Conservation (phyloP, 2,797 vertebrate species). For the Menidia menidia region DNA sequence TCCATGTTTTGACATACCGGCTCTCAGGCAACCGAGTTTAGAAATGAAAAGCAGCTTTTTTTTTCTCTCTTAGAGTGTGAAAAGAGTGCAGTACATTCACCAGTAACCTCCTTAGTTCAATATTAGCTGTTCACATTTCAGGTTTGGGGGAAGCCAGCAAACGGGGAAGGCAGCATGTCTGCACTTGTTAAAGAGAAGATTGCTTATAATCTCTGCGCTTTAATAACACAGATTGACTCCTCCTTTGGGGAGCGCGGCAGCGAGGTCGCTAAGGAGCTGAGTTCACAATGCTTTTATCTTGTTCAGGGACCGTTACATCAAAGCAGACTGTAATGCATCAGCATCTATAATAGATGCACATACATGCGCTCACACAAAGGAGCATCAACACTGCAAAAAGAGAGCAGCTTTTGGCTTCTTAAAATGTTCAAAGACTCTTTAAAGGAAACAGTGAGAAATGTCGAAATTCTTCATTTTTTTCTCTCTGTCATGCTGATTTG, state of each 20-base stretch:
- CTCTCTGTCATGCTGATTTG: neutral
- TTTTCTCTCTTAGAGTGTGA: slow-evolving; percentile 62
- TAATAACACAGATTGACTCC: slow-evolving; percentile 59
- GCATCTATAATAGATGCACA: slow-evolving; percentile 21
- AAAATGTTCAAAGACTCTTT: neutral
- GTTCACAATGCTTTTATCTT: slow-evolving; percentile 41
- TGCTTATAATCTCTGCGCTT: slow-evolving; percentile 42
- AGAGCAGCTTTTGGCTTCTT: neutral
- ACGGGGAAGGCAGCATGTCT: slow-evolving; percentile 18
- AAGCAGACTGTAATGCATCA: slow-evolving; percentile 47
- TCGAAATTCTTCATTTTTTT: neutral
- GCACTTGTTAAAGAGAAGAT: slow-evolving; percentile 35
- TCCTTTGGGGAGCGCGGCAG: slow-evolving; percentile 41
- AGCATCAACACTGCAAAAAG: slow-evolving; percentile 1
- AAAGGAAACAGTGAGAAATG: neutral
- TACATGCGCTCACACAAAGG: slow-evolving; percentile 15
- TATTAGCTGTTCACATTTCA: slow-evolving; percentile 58
- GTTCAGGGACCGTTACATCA: slow-evolving; percentile 59
- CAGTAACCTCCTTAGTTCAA: slow-evolving; percentile 62
- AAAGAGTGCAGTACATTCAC: slow-evolving; percentile 50
- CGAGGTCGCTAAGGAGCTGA: slow-evolving; percentile 54
- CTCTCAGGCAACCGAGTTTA: slow-evolving; percentile 72
- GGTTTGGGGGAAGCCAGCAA: slow-evolving; percentile 33
- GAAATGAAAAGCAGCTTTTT: slow-evolving; percentile 76
- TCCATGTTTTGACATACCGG: slow-evolving; percentile 70